Conservation (phyloP, 2,113 vertebrate species). For the Rhinolophus ferrumequinum region DNA sequence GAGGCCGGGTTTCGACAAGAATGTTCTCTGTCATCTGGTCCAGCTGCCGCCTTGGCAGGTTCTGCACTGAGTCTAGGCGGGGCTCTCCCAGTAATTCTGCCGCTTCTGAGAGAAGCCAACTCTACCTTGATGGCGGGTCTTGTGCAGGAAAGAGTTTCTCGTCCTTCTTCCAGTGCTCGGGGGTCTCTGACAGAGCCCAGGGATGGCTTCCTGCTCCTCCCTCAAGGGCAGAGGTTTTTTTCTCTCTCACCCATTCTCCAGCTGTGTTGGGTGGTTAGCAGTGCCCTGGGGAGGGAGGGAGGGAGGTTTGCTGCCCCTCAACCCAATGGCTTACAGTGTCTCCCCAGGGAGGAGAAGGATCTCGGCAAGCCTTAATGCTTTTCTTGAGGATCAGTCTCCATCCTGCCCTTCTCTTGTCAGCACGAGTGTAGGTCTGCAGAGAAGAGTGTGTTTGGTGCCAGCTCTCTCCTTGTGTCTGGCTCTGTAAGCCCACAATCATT, state of each 20-base stretch:
- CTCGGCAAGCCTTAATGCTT: neutral
- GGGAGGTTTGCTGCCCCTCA: neutral
- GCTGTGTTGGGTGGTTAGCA: neutral
- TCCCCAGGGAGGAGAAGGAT: neutral
- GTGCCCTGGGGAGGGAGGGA: too few species aligned
- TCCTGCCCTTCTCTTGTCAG: neutral
- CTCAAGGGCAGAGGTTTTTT: neutral
- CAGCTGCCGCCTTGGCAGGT: neutral
- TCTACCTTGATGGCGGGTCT: neutral
- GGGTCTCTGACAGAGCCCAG: neutral
- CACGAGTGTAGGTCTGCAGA: neutral
- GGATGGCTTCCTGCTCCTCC: neutral
- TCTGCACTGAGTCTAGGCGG: neutral
- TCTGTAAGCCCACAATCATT: neutral
- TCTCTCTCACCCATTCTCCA: neutral
- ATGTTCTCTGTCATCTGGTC: neutral
- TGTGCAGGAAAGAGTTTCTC: neutral
- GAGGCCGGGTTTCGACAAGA: neutral
- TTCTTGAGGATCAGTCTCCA: neutral
- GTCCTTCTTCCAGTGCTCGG: neutral
- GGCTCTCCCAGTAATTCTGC: neutral
- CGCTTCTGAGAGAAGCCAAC: neutral
- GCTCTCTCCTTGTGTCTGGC: neutral
- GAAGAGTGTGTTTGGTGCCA: too few species aligned
- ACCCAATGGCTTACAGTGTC: neutral